Evolutionary conservation across 2,797 vertebrate species (phyloP).

Genomic region (Lagocephalus sceleratus): DNA sequence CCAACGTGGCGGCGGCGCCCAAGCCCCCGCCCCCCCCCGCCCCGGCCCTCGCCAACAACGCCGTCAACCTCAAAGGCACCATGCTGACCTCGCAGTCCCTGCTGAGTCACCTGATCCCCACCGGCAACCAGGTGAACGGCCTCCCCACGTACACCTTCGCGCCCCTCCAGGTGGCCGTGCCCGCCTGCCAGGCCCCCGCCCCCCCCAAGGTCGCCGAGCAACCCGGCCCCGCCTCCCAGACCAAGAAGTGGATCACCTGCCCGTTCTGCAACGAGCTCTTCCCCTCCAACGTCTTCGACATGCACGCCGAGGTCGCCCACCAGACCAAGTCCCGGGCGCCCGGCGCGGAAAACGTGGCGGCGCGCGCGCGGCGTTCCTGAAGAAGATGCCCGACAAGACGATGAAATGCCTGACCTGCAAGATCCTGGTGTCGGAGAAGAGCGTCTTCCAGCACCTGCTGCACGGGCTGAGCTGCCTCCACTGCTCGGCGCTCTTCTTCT

Average conservation of each 20-base stretch:
- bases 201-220: conserved; percentile 69
- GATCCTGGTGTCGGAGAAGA: conserved; percentile 83
- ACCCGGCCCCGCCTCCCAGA: conserved; percentile 69
- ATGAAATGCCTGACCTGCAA: conserved; percentile 89
- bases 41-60: conserved; percentile 78
- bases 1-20: conserved; percentile 73
- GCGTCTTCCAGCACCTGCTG: conserved; percentile 88
- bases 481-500: conserved; percentile 89
- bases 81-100: conserved; percentile 88
- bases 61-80: conserved; percentile 77
- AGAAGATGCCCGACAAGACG: conserved; percentile 90
- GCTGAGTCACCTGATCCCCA: conserved; percentile 90
- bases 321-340: conserved; percentile 73
- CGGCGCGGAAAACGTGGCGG: conserved; percentile 81
- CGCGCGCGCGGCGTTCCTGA: conserved; percentile 84
- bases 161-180: conserved; percentile 82
- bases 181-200: conserved; percentile 72
- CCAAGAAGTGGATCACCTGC: conserved; percentile 97
- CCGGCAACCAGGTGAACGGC: conserved; percentile 91
- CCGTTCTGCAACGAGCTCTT: conserved; percentile 95
- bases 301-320: conserved; percentile 91
- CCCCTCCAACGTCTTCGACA: conserved; percentile 90
- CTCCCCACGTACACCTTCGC: conserved; percentile 93
- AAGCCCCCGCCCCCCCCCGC: conserved; percentile 8
- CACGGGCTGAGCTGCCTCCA: conserved; percentile 93